These are phyloP conservation scores for Rhagium mordax DNA, from an alignment of 2,888 invertebrate species.

Conservation along the genomic window DNA sequence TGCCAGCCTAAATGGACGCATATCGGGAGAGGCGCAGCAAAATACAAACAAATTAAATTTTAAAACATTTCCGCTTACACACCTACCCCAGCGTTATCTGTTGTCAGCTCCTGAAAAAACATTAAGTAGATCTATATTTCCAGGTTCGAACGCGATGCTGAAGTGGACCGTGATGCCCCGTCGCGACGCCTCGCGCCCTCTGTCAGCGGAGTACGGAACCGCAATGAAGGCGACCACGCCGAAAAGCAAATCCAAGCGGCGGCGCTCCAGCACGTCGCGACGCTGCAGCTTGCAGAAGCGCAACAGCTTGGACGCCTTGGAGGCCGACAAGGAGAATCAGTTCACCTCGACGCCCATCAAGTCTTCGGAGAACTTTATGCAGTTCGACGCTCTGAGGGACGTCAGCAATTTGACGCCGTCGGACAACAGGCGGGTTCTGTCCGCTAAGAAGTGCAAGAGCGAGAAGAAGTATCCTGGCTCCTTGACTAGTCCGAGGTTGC, in stretches of 20 bases:
- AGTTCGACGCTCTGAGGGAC: slow-evolving; percentile 73
- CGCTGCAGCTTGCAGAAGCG: slow-evolving; percentile 70
- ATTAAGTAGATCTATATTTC: not conserved
- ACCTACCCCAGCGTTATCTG: too few relatives aligned
- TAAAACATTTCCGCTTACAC: too few relatives aligned
- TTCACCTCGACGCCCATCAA: slow-evolving; percentile 76
- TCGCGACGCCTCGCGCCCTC: slow-evolving; percentile 53
- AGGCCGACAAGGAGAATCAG: slow-evolving; percentile 75
- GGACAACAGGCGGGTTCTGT: slow-evolving; percentile 47
- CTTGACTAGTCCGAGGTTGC: slow-evolving; percentile 44
- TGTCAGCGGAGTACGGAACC: slow-evolving; percentile 46
- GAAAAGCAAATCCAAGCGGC: slow-evolving; percentile 69
- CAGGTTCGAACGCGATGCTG: slow-evolving; percentile 70
- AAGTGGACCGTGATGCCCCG: slow-evolving; percentile 75
- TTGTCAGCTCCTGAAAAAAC: too few relatives aligned
- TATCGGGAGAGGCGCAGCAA: too few relatives aligned
- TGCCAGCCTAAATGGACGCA: too few relatives aligned
- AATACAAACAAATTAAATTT: too few relatives aligned
- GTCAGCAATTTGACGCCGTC: slow-evolving; percentile 77
- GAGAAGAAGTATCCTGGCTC: slow-evolving; percentile 47
- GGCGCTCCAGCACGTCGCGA: slow-evolving; percentile 62
- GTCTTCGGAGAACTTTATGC: slow-evolving; percentile 59
- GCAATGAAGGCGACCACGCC: slow-evolving; percentile 62
- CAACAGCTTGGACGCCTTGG: slow-evolving; percentile 71
- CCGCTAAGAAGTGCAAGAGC: slow-evolving; percentile 53